These are phyloP conservation scores for Lottia scabra DNA, from an alignment of 2,888 invertebrate genomes.

Conservation along the genomic window DNA sequence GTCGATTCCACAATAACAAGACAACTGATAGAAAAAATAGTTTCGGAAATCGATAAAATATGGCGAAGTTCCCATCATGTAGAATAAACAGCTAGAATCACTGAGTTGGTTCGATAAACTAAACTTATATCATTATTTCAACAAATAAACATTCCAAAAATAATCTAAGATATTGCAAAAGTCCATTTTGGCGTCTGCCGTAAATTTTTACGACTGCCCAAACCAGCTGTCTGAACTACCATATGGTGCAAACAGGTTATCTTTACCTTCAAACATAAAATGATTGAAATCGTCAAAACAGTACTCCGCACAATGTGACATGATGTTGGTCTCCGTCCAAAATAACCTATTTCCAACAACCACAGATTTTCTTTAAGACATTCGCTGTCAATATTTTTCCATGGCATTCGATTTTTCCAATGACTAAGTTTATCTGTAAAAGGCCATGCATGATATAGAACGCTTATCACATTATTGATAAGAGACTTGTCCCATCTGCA, in stretches of 20 bases:
- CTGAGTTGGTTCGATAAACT: no score
- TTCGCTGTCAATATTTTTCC: slow-evolving; percentile 16
- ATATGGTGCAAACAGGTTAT: not conserved
- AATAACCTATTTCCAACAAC: no score
- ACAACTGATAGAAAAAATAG: no score
- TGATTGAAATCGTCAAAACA: slow-evolving; percentile 11
- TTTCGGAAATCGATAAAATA: no score
- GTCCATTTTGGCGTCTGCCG: no score
- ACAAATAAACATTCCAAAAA: no score
- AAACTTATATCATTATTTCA: no score
- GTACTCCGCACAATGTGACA: slow-evolving; percentile 5
- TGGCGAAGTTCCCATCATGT: no score
- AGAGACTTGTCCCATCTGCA: slow-evolving; percentile 30
- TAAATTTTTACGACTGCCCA: not conserved
- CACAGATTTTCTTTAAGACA: not conserved
- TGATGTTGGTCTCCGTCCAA: not conserved
- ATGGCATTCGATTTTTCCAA: slow-evolving; percentile 27
- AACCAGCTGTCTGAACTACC: not conserved
- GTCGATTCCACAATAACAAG: no score
- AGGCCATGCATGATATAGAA: slow-evolving; percentile 20
- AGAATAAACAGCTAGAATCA: no score
- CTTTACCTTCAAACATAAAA: slow-evolving; percentile 17
- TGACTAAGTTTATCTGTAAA: slow-evolving; percentile 26
- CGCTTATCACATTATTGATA: slow-evolving; percentile 34
- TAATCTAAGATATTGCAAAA: no score